These are phyloP conservation scores for Sebastiscus tertius DNA, from an alignment of 2,797 vertebrate genomes.

Conservation along the genomic window DNA sequence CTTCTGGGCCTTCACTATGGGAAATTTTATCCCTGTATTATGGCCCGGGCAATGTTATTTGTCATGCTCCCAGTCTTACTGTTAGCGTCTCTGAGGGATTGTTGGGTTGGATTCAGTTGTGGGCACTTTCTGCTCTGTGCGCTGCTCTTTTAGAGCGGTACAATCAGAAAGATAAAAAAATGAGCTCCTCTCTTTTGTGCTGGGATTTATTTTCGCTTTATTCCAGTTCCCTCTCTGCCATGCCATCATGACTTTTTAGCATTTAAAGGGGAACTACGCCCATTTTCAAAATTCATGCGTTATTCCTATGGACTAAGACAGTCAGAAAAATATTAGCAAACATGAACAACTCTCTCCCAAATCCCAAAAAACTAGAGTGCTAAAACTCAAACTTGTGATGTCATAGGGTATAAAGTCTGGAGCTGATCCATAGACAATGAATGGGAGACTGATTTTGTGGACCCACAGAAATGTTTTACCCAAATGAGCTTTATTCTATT, in stretches of 20 bases:
- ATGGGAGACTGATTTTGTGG: no score
- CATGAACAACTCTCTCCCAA: no score
- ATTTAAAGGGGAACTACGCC: neutral
- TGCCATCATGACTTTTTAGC: constrained; percentile 26
- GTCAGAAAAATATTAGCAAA: no score
- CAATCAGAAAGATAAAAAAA: constrained; percentile 59
- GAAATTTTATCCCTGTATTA: constrained; percentile 68
- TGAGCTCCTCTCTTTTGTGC: constrained; percentile 44
- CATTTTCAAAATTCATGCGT: no score
- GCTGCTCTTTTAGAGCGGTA: constrained; percentile 38
- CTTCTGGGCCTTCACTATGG: constrained; percentile 44
- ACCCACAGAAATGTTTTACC: no score
- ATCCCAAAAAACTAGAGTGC: no score
- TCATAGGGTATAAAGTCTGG: no score
- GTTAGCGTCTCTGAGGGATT: constrained; percentile 63
- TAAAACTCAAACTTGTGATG: no score
- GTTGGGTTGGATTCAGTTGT: constrained; percentile 57
- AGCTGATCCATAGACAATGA: no score
- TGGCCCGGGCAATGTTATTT: constrained; percentile 59
- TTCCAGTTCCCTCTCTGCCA: constrained; percentile 14
- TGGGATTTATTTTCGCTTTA: constrained; percentile 48
- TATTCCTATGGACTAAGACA: no score
- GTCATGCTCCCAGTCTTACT: constrained; percentile 58
- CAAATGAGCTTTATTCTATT: no score
- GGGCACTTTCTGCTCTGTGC: constrained; percentile 46